Base-by-base conservation (phyloP, 2,888 invertebrate species). In the Linyphia triangularis region DNA sequence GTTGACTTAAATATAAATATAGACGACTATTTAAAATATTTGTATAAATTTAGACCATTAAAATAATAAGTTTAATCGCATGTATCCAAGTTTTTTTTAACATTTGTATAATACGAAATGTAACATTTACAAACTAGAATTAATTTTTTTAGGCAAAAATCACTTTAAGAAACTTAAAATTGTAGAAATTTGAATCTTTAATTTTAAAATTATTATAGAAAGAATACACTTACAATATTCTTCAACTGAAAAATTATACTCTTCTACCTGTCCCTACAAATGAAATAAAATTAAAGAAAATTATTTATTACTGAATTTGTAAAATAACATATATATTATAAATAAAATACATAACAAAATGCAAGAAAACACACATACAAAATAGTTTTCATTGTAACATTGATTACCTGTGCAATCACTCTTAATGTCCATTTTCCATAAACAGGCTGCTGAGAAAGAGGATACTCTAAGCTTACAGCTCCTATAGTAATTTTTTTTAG, bases 401-500 rank as follows among this genome's bases (percentile, higher is more conserved):
- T 67, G 16, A 92, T 92, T 91, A 93, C 93, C 92, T 97, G 96
- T 0, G 98, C 98, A 90, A 96, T 95, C 0, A 98, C 96, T 90
- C 96, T 95, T 90, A 99, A 96, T 65, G 95, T 95, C 98, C 98
- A 99, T 92, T 96, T 96, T 7, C 98, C 99, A 93, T 95, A 98
- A 65, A 96, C 95, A 0, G 98, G 98, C 92, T 98, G 98, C 93
- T 97, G 97, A 0, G 98, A 96, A 81, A 99, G 93, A 92, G 95
- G 96, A 93, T 98, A 98, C 78, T 96, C 95, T 90, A 98, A 94
- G 90, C 97, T 98, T n/a, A 98, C 97, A 7, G 98, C 96, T 73
- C 98, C 98, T 92, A 96, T n/a, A n/a, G n/a, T n/a, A n/a, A n/a
- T n/a, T n/a, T n/a, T n/a, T n/a, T n/a, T n/a, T n/a, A n/a, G n/a